Evolutionary conservation across 2,888 invertebrate species (phyloP).

Genomic region (Patella pellucida): DNA sequence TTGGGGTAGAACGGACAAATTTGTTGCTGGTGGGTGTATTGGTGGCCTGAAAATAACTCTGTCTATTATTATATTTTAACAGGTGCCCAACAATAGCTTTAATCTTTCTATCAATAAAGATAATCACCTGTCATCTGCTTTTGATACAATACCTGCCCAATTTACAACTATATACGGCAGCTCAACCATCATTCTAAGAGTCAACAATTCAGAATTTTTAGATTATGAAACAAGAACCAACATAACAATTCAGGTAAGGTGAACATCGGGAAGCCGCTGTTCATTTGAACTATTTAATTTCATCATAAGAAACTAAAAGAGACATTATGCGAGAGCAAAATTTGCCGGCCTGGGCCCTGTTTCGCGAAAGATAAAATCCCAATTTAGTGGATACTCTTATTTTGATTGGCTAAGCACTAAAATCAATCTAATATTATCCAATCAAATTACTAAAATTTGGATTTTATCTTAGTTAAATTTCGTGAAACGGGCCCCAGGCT

Average conservation of each 20-base stretch:
- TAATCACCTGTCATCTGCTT: constrained; percentile 46
- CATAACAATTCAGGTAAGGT: constrained; percentile 53
- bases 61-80: constrained; percentile 27
- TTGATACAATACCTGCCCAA: constrained; percentile 44
- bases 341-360: neutral
- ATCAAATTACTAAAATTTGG: no score
- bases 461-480: no score
- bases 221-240: constrained; percentile 80
- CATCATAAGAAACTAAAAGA: no score
- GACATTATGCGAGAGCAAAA: neutral
- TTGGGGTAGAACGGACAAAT: neutral
- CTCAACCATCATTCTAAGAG: constrained; percentile 49
- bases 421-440: no score
- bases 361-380: no score
- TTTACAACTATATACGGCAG: constrained; percentile 42
- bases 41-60: neutral
- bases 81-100: constrained; percentile 56
- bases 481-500: no score
- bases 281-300: no score
- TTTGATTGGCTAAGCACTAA: no score
- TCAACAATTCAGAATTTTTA: constrained; percentile 73
- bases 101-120: constrained; percentile 46
- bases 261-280: no score
- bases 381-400: no score
- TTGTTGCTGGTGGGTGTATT: neutral